Base-by-base conservation (phyloP, 1,140 invertebrate species). In the Lerema accius region DNA sequence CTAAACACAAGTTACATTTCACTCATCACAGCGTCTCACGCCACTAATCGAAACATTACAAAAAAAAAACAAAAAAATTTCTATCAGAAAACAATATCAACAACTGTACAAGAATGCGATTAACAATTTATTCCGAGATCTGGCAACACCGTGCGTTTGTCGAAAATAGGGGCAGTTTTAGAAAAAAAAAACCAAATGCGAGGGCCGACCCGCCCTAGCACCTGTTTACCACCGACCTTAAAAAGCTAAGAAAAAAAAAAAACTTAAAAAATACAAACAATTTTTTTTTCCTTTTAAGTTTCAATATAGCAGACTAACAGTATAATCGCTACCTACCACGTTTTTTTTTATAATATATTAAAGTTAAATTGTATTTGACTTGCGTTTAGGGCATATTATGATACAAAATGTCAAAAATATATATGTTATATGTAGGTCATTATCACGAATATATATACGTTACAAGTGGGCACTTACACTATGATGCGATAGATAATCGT, bases 391-490 rank as follows among this genome's bases (percentile, higher is more conserved):
- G 9, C 28, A 32, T 43, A 40, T 42, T 71, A 63, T 65, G 60
- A 69, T 69, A 69, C 75, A 80, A 37, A 37, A 71, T 76, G 73
- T 78, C 73, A 82, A 78, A 77, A 79, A 81, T 79, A 79, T 81
- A 78, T 82, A 23, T 23, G 19, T 23, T 23, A 23, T 69, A 70
- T 60, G 55, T 66, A 67, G 5, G 58, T 59, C 4, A 7, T 32
- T 32, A 32, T 4, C 4, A 7, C 49, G 17, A 46, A 15, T 35
- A 51, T 61, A 51, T 37, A 37, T 37, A 11, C n/a, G 35, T 37
- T 11, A 60, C 58, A 59, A 62, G 50, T 51, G 59, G 58, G 39
- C 46, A 53, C 26, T 49, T 58, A 56, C 39, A 1, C 28, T 32
- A 32, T 7, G n/a, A 32, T 32, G 28, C 28, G 28, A 32, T 32